These are phyloP conservation scores for Harpagus bidentatus DNA, from an alignment of 2,113 vertebrate species.

Conservation along the genomic window DNA sequence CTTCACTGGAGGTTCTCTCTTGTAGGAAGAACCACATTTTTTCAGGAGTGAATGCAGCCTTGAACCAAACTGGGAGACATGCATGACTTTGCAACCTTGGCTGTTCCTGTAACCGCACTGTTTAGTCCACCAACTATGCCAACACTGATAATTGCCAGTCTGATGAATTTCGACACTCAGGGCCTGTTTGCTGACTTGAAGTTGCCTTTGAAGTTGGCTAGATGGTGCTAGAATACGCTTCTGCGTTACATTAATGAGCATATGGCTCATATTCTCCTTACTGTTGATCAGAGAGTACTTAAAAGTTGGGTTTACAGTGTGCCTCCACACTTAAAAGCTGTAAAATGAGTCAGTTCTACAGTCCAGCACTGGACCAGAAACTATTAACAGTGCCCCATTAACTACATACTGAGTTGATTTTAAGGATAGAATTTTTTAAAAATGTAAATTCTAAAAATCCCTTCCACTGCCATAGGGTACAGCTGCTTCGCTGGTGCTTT, in stretches of 20 bases:
- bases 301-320: background rate
- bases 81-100: background rate
- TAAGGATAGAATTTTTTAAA: background rate
- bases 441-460: background rate
- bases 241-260: accelerated
- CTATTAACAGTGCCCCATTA: background rate
- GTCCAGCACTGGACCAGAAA: background rate
- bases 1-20: background rate
- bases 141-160: background rate
- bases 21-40: background rate
- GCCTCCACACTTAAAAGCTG: background rate
- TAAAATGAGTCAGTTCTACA: background rate
- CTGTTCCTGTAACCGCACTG: background rate
- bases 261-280: background rate
- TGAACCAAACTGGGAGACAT: background rate
- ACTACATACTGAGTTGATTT: background rate
- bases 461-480: background rate
- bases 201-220: slow-evolving; percentile 10
- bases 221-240: background rate
- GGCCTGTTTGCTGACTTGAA: background rate
- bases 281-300: background rate
- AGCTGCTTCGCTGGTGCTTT: background rate
- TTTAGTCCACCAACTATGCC: background rate
- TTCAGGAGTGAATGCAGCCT: background rate
- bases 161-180: background rate